phyloP scores from a whole-genome alignment of 1,140 invertebrate species.

The Trypoxylus dichotomus region DNA sequence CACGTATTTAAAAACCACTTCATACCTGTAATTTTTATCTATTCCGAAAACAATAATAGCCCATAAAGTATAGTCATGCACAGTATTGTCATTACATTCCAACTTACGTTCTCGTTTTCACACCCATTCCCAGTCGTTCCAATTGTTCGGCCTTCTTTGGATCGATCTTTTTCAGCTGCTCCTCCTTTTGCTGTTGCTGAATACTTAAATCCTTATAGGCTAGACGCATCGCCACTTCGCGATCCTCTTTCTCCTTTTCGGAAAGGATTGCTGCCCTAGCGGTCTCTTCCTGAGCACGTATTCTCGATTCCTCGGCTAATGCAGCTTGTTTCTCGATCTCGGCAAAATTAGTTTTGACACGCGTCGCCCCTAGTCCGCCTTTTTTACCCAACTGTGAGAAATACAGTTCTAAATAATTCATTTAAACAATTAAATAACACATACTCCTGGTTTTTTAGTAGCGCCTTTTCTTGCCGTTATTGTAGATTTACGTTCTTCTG shows the following conservation, averaged over 20 bases:
- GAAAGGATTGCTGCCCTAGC: conserved; percentile 49
- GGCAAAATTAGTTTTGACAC: conserved; percentile 93
- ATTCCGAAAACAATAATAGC: too few species aligned
- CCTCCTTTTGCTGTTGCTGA: conserved; percentile 77
- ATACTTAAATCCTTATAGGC: conserved; percentile 86
- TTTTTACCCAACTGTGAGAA: conserved; percentile 78
- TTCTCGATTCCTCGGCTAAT: conserved; percentile 74
- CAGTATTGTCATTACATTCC: background rate
- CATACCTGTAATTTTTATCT: too few species aligned
- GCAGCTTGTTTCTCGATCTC: conserved; percentile 91
- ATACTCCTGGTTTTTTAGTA: conserved; percentile 66
- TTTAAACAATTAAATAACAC: conserved; percentile 40
- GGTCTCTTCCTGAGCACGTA: conserved; percentile 62
- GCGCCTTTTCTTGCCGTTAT: conserved; percentile 71
- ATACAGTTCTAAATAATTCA: too few species aligned
- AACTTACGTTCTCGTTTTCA: conserved; percentile 61
- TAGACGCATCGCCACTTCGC: conserved; percentile 77
- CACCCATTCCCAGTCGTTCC: conserved; percentile 93
- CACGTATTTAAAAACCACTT: too few species aligned
- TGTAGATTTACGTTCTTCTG: conserved; percentile 64
- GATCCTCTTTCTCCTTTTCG: conserved; percentile 61
- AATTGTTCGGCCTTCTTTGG: conserved; percentile 87
- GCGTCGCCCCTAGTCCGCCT: conserved; percentile 92
- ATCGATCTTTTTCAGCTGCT: conserved; percentile 74
- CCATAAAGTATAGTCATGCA: too few species aligned